These are phyloP conservation scores for Troides aeacus DNA, from an alignment of 2,888 invertebrate species.

Conservation along the genomic window DNA sequence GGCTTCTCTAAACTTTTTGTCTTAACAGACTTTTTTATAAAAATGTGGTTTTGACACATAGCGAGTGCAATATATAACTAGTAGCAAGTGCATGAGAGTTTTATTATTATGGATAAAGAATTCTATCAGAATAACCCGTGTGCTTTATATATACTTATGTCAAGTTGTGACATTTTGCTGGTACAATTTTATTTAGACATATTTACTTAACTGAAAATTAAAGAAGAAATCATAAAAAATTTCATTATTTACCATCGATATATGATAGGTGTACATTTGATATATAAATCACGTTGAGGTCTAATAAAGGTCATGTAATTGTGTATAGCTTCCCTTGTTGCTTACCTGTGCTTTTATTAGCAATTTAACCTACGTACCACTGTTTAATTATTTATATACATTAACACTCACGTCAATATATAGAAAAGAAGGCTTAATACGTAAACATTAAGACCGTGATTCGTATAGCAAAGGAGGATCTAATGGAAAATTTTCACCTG, in stretches of 20 bases:
- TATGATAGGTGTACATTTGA: neutral
- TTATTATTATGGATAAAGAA: too few relatives aligned
- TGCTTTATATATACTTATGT: too few relatives aligned
- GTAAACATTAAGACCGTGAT: conserved; percentile 8
- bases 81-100: too few relatives aligned
- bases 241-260: neutral
- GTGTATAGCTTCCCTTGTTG: neutral
- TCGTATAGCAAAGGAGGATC: conserved; percentile 6
- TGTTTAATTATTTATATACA: neutral
- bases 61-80: too few relatives aligned
- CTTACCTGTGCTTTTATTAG: neutral
- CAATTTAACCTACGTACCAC: neutral
- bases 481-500: conserved; percentile 18
- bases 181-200: too few relatives aligned
- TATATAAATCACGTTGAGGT: neutral
- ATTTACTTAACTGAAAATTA: neutral
- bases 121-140: too few relatives aligned
- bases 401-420: neutral
- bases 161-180: too few relatives aligned
- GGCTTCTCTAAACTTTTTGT: too few relatives aligned
- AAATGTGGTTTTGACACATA: too few relatives aligned
- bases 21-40: too few relatives aligned
- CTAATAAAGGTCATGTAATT: conserved; percentile 3
- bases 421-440: conserved; percentile 8
- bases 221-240: neutral